Base-by-base conservation (phyloP, 92 coral and sea anemone genomes). In the Ricordea florida region DNA sequence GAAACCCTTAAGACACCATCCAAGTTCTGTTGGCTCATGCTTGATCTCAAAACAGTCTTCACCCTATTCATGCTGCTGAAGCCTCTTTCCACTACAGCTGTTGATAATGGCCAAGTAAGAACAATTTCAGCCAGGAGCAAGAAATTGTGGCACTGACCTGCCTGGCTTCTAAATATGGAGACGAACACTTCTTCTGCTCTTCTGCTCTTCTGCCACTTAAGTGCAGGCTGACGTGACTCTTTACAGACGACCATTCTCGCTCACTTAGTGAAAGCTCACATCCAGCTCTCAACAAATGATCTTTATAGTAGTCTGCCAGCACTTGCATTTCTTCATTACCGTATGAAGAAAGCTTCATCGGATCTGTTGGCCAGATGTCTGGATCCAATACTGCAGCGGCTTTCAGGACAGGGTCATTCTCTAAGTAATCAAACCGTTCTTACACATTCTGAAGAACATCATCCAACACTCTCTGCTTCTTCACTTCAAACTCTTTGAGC, bases 11-110 rank as follows among this genome's bases (percentile, higher is more conserved):
- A 36, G 8, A 40, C 24, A n/a, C 15, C 70, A 40, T 63, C 55
- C 55, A 63, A 63, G 25, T 62, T 62, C 15, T 41, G 36, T n/a
- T n/a, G 69, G 22, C 27, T 25, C 69, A 62, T 0, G 33, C 53
- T 40, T 6, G 52, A 62, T 38, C 36, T 3, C 37, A 62, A 27
- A 24, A 18, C 36, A 1, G 40, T 62, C 53, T 63, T 63, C 1
- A 63, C 71, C 42, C 57, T 5, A 42, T 63, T 63, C 57, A 65
- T 45, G 72, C 72, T 65, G 57, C 72, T 65, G 57, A 45, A 65
- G 10, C 57, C 72, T 30, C 43, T 65, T 11, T 65, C 72, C 43
- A 44, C 57, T 6, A 64, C 72, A 14, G 72, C 72, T 43, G 72
- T 64, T 44, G 72, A 64, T 20, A 64, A 16, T 2, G 72, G 44